Conservation (phyloP, 1,140 invertebrate species). For the Sycobia sp. region DNA sequence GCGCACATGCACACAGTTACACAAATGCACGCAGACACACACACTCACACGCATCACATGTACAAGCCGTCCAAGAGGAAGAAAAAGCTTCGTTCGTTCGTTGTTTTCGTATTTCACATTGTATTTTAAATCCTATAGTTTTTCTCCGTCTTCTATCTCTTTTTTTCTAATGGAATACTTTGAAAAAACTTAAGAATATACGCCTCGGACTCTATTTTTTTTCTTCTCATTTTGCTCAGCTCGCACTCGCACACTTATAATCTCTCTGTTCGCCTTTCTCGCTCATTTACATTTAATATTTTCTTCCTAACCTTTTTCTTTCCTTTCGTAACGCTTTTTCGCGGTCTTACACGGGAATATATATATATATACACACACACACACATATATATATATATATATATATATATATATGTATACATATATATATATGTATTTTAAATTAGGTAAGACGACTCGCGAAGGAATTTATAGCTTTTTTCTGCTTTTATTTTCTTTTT, state of each 20-base stretch:
- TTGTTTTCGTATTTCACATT: slow-evolving; percentile 32
- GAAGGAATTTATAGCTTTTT: slow-evolving; percentile 29
- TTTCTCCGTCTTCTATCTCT: too few relatives aligned
- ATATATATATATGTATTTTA: too few relatives aligned
- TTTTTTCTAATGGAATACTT: too few relatives aligned
- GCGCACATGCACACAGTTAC: too few relatives aligned
- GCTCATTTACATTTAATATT: slow-evolving; percentile 15
- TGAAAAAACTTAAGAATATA: too few relatives aligned
- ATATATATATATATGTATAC: too few relatives aligned
- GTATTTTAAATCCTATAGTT: slow-evolving; percentile 7
- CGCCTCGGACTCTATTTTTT: background rate
- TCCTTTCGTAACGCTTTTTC: slow-evolving; percentile 30
- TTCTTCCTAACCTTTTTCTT: slow-evolving; percentile 30
- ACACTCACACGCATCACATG: too few relatives aligned
- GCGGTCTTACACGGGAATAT: slow-evolving; percentile 27
- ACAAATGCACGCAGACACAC: too few relatives aligned
- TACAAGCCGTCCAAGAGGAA: slow-evolving; percentile 23
- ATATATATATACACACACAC: too few relatives aligned
- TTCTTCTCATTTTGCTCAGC: slow-evolving; percentile 13
- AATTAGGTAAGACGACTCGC: slow-evolving; percentile 30
- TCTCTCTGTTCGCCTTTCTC: background rate
- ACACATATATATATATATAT: too few relatives aligned
- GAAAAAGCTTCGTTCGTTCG: slow-evolving; percentile 31
- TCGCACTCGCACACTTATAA: slow-evolving; percentile 4
- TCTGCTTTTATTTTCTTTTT: slow-evolving; percentile 8